Evolutionary conservation across 2,888 invertebrate species (phyloP).

Genomic region (Andricus quercusramuli): DNA sequence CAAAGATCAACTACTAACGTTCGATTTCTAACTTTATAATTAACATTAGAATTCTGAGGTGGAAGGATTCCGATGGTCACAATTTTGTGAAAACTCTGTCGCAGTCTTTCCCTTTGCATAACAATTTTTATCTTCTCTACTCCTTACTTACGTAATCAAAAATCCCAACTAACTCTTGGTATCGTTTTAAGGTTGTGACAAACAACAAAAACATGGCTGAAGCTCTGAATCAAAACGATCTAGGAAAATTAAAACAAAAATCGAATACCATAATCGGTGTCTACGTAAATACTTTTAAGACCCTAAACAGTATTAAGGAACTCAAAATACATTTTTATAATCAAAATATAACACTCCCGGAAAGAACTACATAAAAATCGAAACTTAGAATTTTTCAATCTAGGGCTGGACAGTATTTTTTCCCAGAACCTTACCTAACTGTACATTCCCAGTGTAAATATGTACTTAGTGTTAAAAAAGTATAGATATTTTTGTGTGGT

Average conservation of each 20-base stretch:
- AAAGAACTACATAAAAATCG: conserved; percentile 32
- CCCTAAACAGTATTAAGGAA: conserved; percentile 58
- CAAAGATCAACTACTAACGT: not conserved
- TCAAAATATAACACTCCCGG: conserved; percentile 22
- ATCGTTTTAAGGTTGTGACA: conserved; percentile 56
- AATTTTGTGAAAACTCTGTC: conserved; percentile 8
- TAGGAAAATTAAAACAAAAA: conserved; percentile 45
- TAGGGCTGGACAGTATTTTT: conserved; percentile 70
- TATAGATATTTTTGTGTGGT: conserved; percentile 68
- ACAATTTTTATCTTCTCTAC: conserved; percentile 34
- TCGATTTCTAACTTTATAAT: conserved; percentile 1
- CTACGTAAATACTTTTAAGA: conserved; percentile 52
- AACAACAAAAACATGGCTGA: conserved; percentile 64
- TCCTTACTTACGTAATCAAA: not conserved
- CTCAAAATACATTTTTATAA: conserved; percentile 24
- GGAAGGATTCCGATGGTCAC: not conserved
- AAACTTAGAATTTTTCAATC: conserved; percentile 34
- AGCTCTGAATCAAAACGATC: conserved; percentile 69
- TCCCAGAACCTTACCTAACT: conserved; percentile 58
- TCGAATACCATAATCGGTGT: conserved; percentile 15
- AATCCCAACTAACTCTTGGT: not conserved
- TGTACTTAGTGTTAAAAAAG: conserved; percentile 41
- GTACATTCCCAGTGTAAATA: conserved; percentile 57
- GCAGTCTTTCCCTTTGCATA: conserved; percentile 21
- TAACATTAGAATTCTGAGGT: not conserved